Percentiles rank a stretch among this genome's conserved stretches.
phyloP scores from a whole-genome alignment of 1,140 invertebrate species.

The Ceratosolen fusciceps region DNA sequence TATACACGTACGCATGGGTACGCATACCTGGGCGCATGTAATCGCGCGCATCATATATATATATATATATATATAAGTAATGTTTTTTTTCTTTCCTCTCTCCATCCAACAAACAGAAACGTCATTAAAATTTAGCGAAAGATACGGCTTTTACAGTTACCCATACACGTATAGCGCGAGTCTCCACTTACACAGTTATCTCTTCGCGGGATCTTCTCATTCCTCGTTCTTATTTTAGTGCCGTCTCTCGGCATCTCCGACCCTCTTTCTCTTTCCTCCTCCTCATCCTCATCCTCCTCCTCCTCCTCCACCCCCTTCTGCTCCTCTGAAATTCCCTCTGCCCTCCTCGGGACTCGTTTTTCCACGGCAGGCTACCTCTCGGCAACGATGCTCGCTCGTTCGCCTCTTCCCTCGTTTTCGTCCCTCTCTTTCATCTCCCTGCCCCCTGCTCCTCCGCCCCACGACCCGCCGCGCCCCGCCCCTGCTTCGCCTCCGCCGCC shows the following conservation, averaged over 20 bases:
- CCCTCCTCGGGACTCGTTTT: slow-evolving; percentile 47
- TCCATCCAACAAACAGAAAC: slow-evolving; percentile 46
- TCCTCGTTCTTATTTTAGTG: slow-evolving; percentile 61
- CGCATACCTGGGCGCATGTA: not conserved
- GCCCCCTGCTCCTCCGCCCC: slow-evolving; percentile 33
- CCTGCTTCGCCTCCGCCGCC: too few relatives aligned
- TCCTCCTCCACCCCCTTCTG: slow-evolving; percentile 43
- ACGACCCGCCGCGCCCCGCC: too few relatives aligned
- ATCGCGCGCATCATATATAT: not conserved
- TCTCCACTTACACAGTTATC: slow-evolving; percentile 68
- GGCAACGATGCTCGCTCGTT: slow-evolving; percentile 34
- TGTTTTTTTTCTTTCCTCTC: slow-evolving; percentile 15
- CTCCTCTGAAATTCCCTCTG: slow-evolving; percentile 46
- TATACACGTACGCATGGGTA: not conserved
- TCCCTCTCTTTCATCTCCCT: slow-evolving; percentile 15
- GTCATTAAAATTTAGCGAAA: slow-evolving; percentile 47
- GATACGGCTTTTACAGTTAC: slow-evolving; percentile 47
- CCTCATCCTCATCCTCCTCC: slow-evolving; percentile 46
- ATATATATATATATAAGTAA: not conserved
- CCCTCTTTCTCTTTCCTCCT: slow-evolving; percentile 35
- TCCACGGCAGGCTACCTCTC: slow-evolving; percentile 44
- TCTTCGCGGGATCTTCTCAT: slow-evolving; percentile 63
- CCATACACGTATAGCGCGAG: slow-evolving; percentile 38
- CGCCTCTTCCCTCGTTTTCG: slow-evolving; percentile 25
- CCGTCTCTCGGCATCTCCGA: slow-evolving; percentile 50